Evolutionary conservation across 2,888 invertebrate species (phyloP), one percentile per base, ranked within the genome.

Genomic region (Vanessa cardui): DNA sequence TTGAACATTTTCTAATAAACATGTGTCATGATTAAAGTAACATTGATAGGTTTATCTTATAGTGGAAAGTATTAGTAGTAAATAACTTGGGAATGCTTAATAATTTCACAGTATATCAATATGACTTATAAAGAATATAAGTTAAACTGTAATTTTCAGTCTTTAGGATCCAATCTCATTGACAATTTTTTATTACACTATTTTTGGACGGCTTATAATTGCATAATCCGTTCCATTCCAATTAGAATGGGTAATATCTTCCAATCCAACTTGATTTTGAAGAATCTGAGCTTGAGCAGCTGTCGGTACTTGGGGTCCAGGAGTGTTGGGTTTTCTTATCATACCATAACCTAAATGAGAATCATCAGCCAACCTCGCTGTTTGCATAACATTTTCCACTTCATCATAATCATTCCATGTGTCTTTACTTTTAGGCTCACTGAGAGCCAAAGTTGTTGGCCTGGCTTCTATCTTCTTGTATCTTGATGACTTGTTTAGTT

Each of bases 151-250:
- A 74, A 83, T 79, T 78, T 80, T 83, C 83, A 82, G 81, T 84
- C 83, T 84, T 87, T 85, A 75, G 79, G 69, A 78, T 68, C 60
- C 60, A 74, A 71, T 73, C 66, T 74, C 58, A 60, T 58, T 21
- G 26, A 63, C 8, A 54, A 39, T 44, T n/a, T 60, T 67, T 46
- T 16, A 9, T 87, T 94, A 97, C 86, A 97, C 96, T 89, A 95
- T 94, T 94, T 97, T 97, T 81, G 97, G 96, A 88, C 97, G 97
- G 83, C 96, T 96, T 67, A 97, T 96, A 80, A 97, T 94, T 71
- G 97, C 96, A 89, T 97, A 97, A 79, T 96, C 96, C 72, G 95
- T 94, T 65, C 96, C 95, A 82, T 96, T 97, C 76, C 95, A 95
- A 77, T 94, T 94, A 80, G 95, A 95, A 82, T 96, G 96, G 79